phyloP scores from a whole-genome alignment of 1,140 invertebrate genomes.

The Brachionus rubens region DNA sequence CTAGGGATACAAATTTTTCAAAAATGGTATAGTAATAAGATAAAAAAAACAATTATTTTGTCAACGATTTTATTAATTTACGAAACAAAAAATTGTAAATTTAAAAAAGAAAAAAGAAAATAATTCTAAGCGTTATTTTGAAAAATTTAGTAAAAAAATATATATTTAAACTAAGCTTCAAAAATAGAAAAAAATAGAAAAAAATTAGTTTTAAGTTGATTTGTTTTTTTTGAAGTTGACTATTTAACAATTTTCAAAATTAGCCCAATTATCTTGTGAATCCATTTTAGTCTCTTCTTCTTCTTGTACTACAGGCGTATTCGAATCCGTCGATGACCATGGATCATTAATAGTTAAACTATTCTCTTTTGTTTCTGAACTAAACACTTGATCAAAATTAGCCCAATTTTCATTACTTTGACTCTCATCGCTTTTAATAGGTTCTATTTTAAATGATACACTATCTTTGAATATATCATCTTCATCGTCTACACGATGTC shows the following conservation, averaged over 20 bases:
- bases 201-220: neutral
- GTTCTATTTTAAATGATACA: slow-evolving; percentile 28
- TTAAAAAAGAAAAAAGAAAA: slow-evolving; percentile 10
- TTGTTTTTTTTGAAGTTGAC: too few species aligned
- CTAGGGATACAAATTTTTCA: too few species aligned
- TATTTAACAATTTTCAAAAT: slow-evolving; percentile 39
- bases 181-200: slow-evolving; percentile 25
- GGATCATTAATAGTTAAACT: neutral
- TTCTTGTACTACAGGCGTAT: neutral
- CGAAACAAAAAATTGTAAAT: slow-evolving; percentile 15
- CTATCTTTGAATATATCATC: slow-evolving; percentile 16
- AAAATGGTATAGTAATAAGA: too few species aligned
- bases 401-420: neutral
- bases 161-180: too few species aligned
- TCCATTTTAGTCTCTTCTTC: neutral
- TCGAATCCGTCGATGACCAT: neutral
- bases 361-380: neutral
- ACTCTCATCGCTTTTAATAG: neutral
- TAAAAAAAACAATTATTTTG: neutral
- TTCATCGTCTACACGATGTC: slow-evolving; percentile 3
- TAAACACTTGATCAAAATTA: slow-evolving; percentile 21
- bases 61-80: slow-evolving; percentile 41
- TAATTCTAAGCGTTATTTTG: neutral
- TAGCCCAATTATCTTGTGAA: slow-evolving; percentile 37
- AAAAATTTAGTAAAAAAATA: neutral